These are phyloP conservation scores for Spilosoma lubricipeda DNA, from an alignment of 2,888 invertebrate genomes.

Conservation along the genomic window DNA sequence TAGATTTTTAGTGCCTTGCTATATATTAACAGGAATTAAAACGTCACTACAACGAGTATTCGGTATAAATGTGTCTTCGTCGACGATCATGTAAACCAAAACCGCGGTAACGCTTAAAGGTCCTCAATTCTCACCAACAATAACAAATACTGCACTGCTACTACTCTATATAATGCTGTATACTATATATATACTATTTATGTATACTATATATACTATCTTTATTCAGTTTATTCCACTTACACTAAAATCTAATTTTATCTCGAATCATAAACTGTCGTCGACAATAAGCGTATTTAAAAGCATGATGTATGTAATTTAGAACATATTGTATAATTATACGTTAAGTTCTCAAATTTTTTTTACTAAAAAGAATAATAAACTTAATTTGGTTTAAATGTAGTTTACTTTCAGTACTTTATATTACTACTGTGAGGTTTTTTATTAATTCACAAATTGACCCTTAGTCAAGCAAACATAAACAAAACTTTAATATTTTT, in stretches of 20 bases:
- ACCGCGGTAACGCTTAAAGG: background rate
- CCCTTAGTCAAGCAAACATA: conserved; percentile 24
- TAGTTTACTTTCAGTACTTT: background rate
- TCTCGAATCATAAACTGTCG: background rate
- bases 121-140: background rate
- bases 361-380: background rate
- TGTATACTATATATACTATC: too few species aligned
- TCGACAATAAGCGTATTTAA: background rate
- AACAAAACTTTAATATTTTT: conserved; percentile 33
- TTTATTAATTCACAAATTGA: background rate
- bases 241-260: background rate
- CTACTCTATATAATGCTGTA: too few species aligned
- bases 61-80: background rate
- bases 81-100: background rate
- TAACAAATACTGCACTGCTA: background rate
- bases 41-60: background rate
- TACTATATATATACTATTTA: too few species aligned
- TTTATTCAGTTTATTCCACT: too few species aligned
- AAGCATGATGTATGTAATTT: background rate
- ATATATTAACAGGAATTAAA: background rate
- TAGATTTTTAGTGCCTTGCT: background rate
- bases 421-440: background rate
- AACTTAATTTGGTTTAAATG: background rate
- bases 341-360: background rate
- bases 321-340: background rate